phyloP scores from a whole-genome alignment of 2,888 invertebrate genomes.

The Clunio marinus region DNA sequence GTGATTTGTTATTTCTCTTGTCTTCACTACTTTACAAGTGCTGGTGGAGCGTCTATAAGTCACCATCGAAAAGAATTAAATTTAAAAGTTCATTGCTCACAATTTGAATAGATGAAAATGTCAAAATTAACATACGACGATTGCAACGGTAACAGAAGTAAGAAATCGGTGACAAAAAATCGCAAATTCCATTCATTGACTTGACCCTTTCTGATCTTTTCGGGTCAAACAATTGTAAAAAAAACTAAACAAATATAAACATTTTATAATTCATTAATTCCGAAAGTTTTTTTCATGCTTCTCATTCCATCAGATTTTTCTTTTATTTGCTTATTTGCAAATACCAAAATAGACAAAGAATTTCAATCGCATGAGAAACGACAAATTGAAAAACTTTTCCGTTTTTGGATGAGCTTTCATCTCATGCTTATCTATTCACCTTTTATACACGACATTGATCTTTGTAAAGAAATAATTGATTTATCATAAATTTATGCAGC shows the following conservation, averaged over 20 bases:
- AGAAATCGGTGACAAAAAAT: constrained; percentile 34
- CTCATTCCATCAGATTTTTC: not conserved
- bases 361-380: not conserved
- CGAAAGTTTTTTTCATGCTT: not conserved
- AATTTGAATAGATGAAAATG: constrained; percentile 15
- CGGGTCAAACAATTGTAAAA: constrained; percentile 8
- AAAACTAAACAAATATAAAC: not conserved
- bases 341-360: constrained; percentile 6
- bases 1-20: not conserved
- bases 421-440: not conserved
- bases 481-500: constrained; percentile 27
- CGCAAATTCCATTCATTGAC: constrained; percentile 30
- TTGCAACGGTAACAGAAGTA: not conserved
- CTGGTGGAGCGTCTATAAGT: not conserved
- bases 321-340: not conserved
- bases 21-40: not conserved
- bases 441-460: not conserved
- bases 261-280: not conserved
- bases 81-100: constrained; percentile 6
- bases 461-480: constrained; percentile 13
- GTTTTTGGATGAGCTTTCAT: not conserved
- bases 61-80: not conserved
- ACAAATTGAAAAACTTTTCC: constrained; percentile 5
- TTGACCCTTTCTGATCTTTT: constrained; percentile 21
- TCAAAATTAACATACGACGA: constrained; percentile 32